Evolutionary conservation across 2,797 vertebrate species (phyloP).

Genomic region (Coregonus ussuriensis): DNA sequence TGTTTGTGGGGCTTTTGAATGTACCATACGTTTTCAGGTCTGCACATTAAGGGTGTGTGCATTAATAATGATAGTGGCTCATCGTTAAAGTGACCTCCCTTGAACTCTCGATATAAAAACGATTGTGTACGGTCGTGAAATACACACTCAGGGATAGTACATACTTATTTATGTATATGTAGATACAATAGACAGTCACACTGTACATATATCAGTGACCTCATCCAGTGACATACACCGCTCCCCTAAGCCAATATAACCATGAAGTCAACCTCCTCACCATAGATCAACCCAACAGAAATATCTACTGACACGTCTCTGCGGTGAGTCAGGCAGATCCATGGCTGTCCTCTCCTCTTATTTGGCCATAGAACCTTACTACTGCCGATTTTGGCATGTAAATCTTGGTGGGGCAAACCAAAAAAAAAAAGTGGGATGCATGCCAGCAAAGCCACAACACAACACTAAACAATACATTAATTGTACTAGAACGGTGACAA

Average conservation of each 20-base stretch:
- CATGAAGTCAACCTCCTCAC: conserved; percentile 5
- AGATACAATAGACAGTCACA: conserved; percentile 24
- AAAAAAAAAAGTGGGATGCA: too few species aligned
- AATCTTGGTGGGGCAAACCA: too few species aligned
- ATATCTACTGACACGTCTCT: conserved; percentile 11
- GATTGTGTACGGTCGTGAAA: background rate
- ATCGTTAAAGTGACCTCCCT: conserved; percentile 17
- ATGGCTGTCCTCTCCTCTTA: background rate
- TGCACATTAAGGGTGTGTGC: conserved; percentile 4
- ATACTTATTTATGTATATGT: conserved; percentile 29
- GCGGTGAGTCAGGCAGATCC: conserved; percentile 8
- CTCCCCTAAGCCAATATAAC: conserved; percentile 6
- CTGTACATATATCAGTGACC: conserved; percentile 7
- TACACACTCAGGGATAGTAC: background rate
- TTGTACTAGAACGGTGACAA: too few species aligned
- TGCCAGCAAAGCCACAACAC: too few species aligned
- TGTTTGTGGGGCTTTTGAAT: background rate
- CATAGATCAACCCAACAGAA: background rate
- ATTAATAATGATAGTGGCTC: background rate
- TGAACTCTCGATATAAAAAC: conserved; percentile 19
- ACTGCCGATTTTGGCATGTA: too few species aligned
- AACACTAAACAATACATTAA: too few species aligned
- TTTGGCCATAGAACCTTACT: background rate
- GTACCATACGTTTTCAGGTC: background rate
- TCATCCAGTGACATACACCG: conserved; percentile 3